Evolutionary conservation across 2,888 invertebrate genomes (phyloP).

Genomic region (Chrysodeixis includens): DNA sequence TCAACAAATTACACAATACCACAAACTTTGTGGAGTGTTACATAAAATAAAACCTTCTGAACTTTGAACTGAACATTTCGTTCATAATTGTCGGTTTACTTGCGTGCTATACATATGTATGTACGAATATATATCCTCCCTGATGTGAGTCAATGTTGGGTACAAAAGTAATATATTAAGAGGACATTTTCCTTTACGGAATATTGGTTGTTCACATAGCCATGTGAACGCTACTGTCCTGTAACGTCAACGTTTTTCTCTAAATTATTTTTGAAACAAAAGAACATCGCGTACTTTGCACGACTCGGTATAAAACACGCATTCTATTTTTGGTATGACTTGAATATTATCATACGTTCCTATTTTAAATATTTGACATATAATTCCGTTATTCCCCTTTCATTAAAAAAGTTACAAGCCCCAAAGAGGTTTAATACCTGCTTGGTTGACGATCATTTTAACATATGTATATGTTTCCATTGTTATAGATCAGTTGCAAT

Average conservation of each 20-base stretch:
- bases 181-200: slow-evolving; percentile 1
- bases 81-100: not conserved
- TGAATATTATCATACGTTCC: not conserved
- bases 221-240: not conserved
- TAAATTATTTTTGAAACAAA: not conserved
- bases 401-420: not conserved
- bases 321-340: not conserved
- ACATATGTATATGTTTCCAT: not conserved
- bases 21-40: not conserved
- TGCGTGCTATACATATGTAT: not conserved
- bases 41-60: not conserved
- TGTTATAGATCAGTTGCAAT: slow-evolving; percentile 60
- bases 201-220: slow-evolving; percentile 1
- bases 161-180: not conserved
- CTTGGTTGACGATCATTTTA: not conserved
- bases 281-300: not conserved
- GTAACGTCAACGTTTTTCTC: not conserved
- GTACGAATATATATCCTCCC: not conserved
- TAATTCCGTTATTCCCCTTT: no score
- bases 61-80: not conserved
- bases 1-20: not conserved
- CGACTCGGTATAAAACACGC: not conserved
- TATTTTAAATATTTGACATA: not conserved
- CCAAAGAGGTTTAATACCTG: not conserved
- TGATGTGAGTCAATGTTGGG: not conserved